Percentiles rank a stretch among this genome's conserved stretches.
Evolutionary conservation across 2,888 invertebrate genomes (phyloP).

Genomic region (Antheraea yamamai): DNA sequence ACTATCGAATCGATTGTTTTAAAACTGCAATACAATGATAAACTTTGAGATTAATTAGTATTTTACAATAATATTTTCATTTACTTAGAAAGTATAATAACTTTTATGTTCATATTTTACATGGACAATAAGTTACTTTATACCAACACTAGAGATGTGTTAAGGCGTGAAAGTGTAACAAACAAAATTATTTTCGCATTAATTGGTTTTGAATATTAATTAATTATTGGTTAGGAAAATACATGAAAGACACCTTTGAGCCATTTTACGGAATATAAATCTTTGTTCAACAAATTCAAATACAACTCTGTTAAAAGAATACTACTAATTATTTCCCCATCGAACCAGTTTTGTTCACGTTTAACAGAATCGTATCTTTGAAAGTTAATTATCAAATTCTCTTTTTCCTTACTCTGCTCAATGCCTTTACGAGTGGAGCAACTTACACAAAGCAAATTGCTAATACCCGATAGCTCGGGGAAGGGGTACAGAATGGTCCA

Average conservation of each 20-base stretch:
- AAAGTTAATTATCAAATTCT: constrained; percentile 51
- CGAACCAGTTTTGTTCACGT: not conserved
- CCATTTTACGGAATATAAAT: not conserved
- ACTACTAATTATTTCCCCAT: not conserved
- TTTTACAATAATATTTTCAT: too few relatives aligned
- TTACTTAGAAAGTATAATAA: not conserved
- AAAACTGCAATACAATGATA: too few relatives aligned
- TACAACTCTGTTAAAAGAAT: not conserved
- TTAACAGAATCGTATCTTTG: not conserved
- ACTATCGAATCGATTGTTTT: too few relatives aligned
- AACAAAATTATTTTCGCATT: too few relatives aligned
- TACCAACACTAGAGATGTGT: not conserved
- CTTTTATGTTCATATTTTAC: not conserved
- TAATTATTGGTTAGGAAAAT: too few relatives aligned
- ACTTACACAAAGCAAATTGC: constrained; percentile 73
- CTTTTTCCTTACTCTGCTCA: constrained; percentile 56
- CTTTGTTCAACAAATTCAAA: not conserved
- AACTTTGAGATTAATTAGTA: too few relatives aligned
- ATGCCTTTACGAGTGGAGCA: constrained; percentile 59
- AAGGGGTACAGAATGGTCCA: constrained; percentile 67
- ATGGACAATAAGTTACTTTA: not conserved
- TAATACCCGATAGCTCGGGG: constrained; percentile 67
- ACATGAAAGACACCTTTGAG: not conserved
- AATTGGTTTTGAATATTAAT: too few relatives aligned
- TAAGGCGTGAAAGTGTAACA: too few relatives aligned